phyloP scores from a whole-genome alignment of 2,888 invertebrate genomes.

The Dryadula phaetusa region DNA sequence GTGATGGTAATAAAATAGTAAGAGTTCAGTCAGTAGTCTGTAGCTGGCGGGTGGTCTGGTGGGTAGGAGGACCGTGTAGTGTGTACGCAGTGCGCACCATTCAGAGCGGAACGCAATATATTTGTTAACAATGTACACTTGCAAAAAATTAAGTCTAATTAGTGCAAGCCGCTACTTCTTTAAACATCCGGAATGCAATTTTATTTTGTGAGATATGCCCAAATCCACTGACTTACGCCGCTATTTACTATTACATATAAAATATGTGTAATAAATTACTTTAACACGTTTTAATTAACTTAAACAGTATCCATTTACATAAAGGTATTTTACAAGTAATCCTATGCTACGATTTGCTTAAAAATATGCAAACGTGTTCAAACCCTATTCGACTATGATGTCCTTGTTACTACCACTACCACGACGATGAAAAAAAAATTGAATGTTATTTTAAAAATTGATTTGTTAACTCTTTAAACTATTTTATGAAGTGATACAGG shows the following conservation, averaged over 20 bases:
- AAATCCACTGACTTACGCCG: not conserved
- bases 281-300: not conserved
- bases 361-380: not conserved
- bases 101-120: constrained; percentile 45
- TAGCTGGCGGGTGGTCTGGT: not conserved
- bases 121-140: constrained; percentile 24
- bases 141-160: constrained; percentile 21
- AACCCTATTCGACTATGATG: not conserved
- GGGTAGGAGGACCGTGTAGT: not conserved
- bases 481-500: too few relatives aligned
- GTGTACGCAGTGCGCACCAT: constrained; percentile 28
- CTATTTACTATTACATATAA: not conserved
- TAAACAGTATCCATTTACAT: not conserved
- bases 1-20: not conserved
- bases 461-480: too few relatives aligned
- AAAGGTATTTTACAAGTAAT: not conserved
- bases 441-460: too few relatives aligned
- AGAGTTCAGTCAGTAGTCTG: not conserved
- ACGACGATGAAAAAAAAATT: too few relatives aligned
- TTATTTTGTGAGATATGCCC: constrained; percentile 1
- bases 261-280: not conserved
- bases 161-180: constrained; percentile 15
- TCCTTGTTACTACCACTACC: too few relatives aligned
- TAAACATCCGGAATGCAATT: constrained; percentile 27
- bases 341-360: not conserved